Percentiles rank a stretch among this genome's conserved stretches.
Evolutionary conservation across 37 sponge, comb jelly and placozoan species (phyloP).

Genomic region (Chondrosia reniformis): DNA sequence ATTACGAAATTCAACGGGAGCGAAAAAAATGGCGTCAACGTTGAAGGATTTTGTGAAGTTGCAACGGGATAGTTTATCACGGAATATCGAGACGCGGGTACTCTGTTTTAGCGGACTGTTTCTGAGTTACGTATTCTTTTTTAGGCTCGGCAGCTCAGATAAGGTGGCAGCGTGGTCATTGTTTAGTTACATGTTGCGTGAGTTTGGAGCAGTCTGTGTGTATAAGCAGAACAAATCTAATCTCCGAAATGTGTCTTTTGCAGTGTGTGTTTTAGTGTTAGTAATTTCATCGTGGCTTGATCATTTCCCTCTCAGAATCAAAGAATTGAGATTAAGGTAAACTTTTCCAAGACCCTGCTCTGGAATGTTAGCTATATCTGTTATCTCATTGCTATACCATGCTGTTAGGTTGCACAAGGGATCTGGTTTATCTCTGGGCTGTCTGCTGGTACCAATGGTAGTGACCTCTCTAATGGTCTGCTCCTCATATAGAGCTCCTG

Average conservation of each 20-base stretch:
- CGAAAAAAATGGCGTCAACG: conserved; percentile 7
- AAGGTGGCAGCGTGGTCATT: conserved; percentile 1
- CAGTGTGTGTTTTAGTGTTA: conserved; percentile 43
- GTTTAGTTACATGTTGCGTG: not conserved
- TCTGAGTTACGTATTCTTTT: conserved; percentile 12
- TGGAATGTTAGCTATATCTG: too few species aligned
- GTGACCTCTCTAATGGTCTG: conserved; percentile 28
- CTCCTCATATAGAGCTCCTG: conserved; percentile 23
- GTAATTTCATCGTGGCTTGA: conserved; percentile 76
- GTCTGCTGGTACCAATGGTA: conserved; percentile 53
- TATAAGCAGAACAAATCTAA: not conserved
- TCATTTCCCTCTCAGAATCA: conserved; percentile 45
- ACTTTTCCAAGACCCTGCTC: not conserved
- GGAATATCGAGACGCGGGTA: not conserved
- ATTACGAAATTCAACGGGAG: too few species aligned
- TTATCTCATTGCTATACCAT: too few species aligned
- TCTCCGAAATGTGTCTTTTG: not conserved
- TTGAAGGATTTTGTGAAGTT: not conserved
- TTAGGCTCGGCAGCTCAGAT: conserved; percentile 1
- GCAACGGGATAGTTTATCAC: not conserved
- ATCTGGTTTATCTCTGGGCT: conserved; percentile 51
- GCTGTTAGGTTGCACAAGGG: conserved; percentile 23
- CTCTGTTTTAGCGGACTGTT: not conserved
- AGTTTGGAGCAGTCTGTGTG: not conserved
- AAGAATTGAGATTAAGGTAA: conserved; percentile 41